These are phyloP conservation scores for Crypturellus tataupa DNA, from an alignment of 2,797 vertebrate species.

Conservation along the genomic window DNA sequence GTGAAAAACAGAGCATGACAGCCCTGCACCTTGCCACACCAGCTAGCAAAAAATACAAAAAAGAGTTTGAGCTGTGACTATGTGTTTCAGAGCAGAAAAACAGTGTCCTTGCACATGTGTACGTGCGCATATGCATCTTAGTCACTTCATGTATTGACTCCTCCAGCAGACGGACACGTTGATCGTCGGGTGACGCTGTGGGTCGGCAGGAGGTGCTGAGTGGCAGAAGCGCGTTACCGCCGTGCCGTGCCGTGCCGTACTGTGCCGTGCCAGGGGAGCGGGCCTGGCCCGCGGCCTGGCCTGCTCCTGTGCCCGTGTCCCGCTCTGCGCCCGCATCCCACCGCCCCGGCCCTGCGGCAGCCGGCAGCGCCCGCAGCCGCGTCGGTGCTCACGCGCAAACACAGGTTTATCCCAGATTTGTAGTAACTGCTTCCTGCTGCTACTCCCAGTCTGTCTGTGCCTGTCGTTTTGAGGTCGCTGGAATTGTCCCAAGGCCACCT, in stretches of 20 bases:
- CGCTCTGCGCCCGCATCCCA: too few relatives aligned
- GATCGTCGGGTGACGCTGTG: background rate
- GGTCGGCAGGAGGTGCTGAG: too few relatives aligned
- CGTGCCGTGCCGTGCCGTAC: too few relatives aligned
- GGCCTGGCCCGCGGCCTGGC: too few relatives aligned
- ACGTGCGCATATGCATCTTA: background rate
- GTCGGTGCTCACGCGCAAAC: background rate
- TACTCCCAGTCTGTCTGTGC: background rate
- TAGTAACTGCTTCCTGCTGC: background rate
- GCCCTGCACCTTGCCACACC: background rate
- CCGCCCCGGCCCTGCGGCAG: too few relatives aligned
- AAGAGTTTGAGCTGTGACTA: background rate
- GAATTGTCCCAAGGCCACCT: background rate
- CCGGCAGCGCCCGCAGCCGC: too few relatives aligned
- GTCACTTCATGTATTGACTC: background rate
- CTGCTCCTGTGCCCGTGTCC: background rate
- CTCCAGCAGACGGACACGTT: background rate
- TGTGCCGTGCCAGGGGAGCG: too few relatives aligned
- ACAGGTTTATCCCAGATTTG: background rate
- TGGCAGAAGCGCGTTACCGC: too few relatives aligned
- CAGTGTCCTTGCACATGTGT: rapidly evolving
- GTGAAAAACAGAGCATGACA: background rate
- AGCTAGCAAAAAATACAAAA: background rate
- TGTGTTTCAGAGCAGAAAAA: background rate
- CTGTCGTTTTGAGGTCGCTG: background rate